phyloP scores from a whole-genome alignment of 1,140 invertebrate species.

The Zaprionus davidi region DNA sequence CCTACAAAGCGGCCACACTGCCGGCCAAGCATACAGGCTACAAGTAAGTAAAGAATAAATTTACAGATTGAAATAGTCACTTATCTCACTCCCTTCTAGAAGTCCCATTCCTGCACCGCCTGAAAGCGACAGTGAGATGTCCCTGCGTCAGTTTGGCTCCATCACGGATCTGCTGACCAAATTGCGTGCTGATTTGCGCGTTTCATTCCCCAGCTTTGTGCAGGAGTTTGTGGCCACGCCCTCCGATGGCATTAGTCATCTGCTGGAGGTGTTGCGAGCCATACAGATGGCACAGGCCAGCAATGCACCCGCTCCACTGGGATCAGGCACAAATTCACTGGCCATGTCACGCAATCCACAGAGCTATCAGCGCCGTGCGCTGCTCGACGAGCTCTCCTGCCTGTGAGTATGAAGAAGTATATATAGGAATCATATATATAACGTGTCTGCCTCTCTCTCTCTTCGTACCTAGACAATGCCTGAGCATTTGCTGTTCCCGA shows the following conservation, averaged over 20 bases:
- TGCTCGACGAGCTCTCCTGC: slow-evolving; percentile 95
- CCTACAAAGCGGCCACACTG: slow-evolving; percentile 66
- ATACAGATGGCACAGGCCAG: slow-evolving; percentile 90
- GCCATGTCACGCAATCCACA: slow-evolving; percentile 85
- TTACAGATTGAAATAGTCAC: not conserved
- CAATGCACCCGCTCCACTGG: slow-evolving; percentile 61
- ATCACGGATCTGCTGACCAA: slow-evolving; percentile 95
- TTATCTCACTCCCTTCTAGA: slow-evolving; percentile 45
- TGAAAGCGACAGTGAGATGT: slow-evolving; percentile 91
- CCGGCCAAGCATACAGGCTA: slow-evolving; percentile 80
- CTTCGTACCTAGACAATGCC: slow-evolving; percentile 87
- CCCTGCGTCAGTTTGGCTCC: slow-evolving; percentile 92
- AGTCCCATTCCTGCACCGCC: slow-evolving; percentile 86
- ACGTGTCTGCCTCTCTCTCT: not conserved
- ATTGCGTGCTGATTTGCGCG: slow-evolving; percentile 91
- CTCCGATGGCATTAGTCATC: slow-evolving; percentile 91
- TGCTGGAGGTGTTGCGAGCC: slow-evolving; percentile 92
- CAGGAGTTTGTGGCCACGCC: slow-evolving; percentile 94
- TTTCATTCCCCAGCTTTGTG: slow-evolving; percentile 95
- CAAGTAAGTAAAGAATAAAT: slow-evolving; percentile 53
- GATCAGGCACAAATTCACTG: slow-evolving; percentile 84
- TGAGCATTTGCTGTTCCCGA: slow-evolving; percentile 90
- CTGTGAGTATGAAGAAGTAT: slow-evolving; percentile 85
- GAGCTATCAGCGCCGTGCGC: slow-evolving; percentile 87
- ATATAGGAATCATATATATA: too few relatives aligned